Conservation (phyloP, 2,113 vertebrate species). For the Saccopteryx leptura region DNA sequence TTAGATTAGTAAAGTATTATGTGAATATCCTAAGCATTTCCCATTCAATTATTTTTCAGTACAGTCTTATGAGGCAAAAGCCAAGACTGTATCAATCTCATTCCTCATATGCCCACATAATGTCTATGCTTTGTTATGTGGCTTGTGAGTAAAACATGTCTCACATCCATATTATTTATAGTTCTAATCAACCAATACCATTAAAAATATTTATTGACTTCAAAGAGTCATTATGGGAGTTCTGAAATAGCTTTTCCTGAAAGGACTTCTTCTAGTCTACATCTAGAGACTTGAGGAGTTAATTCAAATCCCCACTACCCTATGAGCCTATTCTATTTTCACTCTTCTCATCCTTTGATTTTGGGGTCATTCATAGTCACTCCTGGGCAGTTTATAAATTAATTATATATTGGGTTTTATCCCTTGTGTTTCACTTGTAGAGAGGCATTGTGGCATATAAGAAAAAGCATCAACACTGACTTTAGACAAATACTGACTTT, state of each 20-base stretch:
- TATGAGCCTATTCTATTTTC: not conserved
- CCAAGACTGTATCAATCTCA: not conserved
- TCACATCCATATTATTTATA: not conserved
- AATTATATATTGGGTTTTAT: not conserved
- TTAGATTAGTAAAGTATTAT: slow-evolving; percentile 71
- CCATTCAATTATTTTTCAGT: slow-evolving; percentile 60
- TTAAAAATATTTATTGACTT: slow-evolving; percentile 46
- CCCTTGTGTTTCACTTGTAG: not conserved
- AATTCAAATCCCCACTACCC: not conserved
- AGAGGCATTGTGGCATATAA: not conserved
- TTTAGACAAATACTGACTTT: not conserved
- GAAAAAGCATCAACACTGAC: not conserved
- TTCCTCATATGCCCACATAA: not conserved
- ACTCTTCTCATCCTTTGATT: slow-evolving; percentile 3
- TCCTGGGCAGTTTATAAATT: slow-evolving; percentile 2
- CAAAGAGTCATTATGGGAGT: slow-evolving; percentile 13
- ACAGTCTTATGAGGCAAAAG: not conserved
- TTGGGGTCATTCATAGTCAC: slow-evolving; percentile 26
- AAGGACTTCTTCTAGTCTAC: not conserved
- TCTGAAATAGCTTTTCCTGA: slow-evolving; percentile 49
- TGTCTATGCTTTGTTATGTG: not conserved
- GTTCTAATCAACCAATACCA: not conserved
- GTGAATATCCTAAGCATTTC: slow-evolving; percentile 65
- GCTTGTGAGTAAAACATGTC: slow-evolving; percentile 42
- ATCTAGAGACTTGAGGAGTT: not conserved